Conservation (phyloP, 2,113 vertebrate species). For the Motacilla tschutschensis region DNA sequence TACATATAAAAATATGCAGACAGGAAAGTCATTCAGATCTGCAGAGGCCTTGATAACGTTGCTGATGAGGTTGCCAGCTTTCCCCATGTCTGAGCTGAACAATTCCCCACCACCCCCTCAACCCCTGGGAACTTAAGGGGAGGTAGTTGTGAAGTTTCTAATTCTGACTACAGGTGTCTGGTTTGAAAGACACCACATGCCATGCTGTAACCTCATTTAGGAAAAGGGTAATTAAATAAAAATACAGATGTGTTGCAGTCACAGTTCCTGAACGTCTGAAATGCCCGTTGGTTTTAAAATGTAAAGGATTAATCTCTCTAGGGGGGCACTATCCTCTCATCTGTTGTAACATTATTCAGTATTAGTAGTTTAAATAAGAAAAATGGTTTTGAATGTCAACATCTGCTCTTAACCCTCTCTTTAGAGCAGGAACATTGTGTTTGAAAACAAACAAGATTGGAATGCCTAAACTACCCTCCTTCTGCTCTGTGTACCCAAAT, state of each 20-base stretch:
- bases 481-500: neutral
- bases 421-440: neutral
- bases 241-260: conserved; percentile 69
- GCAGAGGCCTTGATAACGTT: conserved; percentile 66
- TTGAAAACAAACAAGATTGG: conserved; percentile 4
- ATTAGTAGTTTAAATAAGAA: conserved; percentile 40
- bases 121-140: neutral
- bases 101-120: conserved; percentile 19
- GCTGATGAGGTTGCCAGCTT: conserved; percentile 66
- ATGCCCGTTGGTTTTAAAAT: conserved; percentile 3
- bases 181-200: conserved; percentile 56
- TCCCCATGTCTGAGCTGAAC: conserved; percentile 4
- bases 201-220: conserved; percentile 65
- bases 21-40: conserved; percentile 73
- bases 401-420: neutral
- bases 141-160: conserved; percentile 28
- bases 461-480: neutral
- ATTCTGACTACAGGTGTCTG: conserved; percentile 66
- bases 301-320: neutral
- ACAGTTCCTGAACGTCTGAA: conserved; percentile 68
- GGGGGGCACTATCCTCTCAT: neutral
- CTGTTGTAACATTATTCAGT: conserved; percentile 20
- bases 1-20: conserved; percentile 62
- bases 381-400: neutral
- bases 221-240: conserved; percentile 74